Evolutionary conservation across 2,888 invertebrate genomes (phyloP).

Genomic region (Rhagium mordax): DNA sequence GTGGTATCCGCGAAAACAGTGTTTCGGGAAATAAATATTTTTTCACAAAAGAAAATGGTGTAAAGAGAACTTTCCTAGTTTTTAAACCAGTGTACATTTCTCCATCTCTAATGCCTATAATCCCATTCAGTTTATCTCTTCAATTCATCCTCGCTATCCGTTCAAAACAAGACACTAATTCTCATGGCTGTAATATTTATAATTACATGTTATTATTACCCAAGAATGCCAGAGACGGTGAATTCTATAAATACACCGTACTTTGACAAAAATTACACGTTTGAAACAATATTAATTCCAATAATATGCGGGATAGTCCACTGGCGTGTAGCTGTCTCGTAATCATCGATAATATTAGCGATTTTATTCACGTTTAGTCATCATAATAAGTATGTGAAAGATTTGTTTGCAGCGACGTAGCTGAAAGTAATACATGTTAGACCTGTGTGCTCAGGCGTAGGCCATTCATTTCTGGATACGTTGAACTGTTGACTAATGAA

Average conservation of each 20-base stretch:
- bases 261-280: not conserved
- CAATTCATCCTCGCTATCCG: not conserved
- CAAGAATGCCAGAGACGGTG: not conserved
- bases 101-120: too few species aligned
- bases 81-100: too few species aligned
- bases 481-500: too few species aligned
- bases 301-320: not conserved
- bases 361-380: slow-evolving; percentile 12
- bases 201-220: not conserved
- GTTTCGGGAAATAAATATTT: too few species aligned
- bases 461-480: too few species aligned
- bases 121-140: not conserved
- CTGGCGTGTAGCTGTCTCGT: not conserved
- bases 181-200: not conserved
- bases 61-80: too few species aligned
- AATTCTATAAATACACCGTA: not conserved
- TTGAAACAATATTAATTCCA: not conserved
- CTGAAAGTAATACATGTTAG: not conserved
- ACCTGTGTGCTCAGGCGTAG: too few species aligned
- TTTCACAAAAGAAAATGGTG: too few species aligned
- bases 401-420: not conserved
- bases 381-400: not conserved
- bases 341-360: slow-evolving; percentile 19
- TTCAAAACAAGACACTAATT: not conserved
- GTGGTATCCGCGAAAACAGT: too few species aligned